Evolutionary conservation across 2,888 invertebrate genomes (phyloP), one percentile per base, ranked within the genome.

Genomic region (Pachliopta kotzebuea): DNA sequence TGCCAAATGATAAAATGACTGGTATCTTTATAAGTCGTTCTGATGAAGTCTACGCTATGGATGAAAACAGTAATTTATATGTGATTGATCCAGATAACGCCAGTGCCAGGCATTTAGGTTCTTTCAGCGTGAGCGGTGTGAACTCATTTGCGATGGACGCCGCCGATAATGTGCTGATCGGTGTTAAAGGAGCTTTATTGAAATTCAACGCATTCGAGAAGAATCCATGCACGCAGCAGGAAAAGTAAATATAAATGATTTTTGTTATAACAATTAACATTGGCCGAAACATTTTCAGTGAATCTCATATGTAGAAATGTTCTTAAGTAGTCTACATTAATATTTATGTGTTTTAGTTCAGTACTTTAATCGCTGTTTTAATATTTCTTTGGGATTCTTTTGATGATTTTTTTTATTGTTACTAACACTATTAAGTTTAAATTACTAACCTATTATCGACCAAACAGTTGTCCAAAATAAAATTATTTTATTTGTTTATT

Each of bases 121-220:
- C 78, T 0, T 89, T 90, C 65, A 78, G 76, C 29, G 73, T 89
- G 0, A 74, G 67, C 3, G 88, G 85, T 7, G 91, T 90, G 0
- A 91, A 90, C 68, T 77, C 88, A 0, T 91, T 91, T 69, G 90
- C 82, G 6, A 76, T 91, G 77, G 91, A 91, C 69, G 79, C 86
- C 0, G 80, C 80, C 17, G 88, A 90, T 70, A 90, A 91, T 71
- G 76, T 90, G 0, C 67, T 88, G 4, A 81, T 91, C 23, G 91
- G 91, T 7, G 73, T 88, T 0, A 87, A 86, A 66, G 85, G 84
- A 17, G 76, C 77, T 0, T 79, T 91, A 37, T 66, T 86, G 65
- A 90, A 85, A 68, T 90, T 83, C 65, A 82, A 77, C 1, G 83
- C 81, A 0, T 74, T 82, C 53, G 87, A 90, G 55, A 80, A 74